These are phyloP conservation scores for Zapornia atra DNA, from an alignment of 2,113 vertebrate species.

Conservation along the genomic window DNA sequence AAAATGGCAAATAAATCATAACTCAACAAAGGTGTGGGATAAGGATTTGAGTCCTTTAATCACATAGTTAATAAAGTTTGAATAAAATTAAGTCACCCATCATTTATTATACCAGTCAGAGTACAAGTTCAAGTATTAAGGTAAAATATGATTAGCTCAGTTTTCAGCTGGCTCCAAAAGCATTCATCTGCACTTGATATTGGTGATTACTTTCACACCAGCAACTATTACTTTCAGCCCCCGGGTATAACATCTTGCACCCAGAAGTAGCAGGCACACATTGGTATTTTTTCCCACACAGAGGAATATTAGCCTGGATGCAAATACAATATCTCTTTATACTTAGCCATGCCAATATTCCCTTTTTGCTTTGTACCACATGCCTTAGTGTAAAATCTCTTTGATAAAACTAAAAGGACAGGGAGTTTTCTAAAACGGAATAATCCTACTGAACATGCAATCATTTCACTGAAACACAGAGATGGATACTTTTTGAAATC, in stretches of 20 bases:
- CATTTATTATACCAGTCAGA: neutral
- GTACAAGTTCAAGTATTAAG: constrained; percentile 7
- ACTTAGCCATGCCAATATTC: neutral
- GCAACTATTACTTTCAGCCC: constrained; percentile 62
- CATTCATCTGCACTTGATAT: constrained; percentile 56
- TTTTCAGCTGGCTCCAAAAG: constrained; percentile 5
- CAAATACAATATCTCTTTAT: constrained; percentile 25
- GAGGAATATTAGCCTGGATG: constrained; percentile 1
- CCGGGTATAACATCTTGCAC: constrained; percentile 62
- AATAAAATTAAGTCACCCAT: neutral
- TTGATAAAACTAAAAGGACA: neutral
- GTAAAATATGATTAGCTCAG: neutral
- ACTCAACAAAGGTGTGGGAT: neutral
- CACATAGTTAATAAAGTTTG: neutral
- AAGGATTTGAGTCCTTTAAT: neutral
- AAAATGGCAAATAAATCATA: neutral
- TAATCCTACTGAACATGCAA: constrained; percentile 25
- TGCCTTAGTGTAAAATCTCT: neutral
- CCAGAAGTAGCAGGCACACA: constrained; percentile 28
- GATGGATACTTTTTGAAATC: constrained; percentile 23
- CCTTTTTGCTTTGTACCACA: neutral
- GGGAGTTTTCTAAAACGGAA: neutral
- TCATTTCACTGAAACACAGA: constrained; percentile 19
- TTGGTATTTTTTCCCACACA: constrained; percentile 27
- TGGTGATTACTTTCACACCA: constrained; percentile 55